Evolutionary conservation across 53 echinoderm and acorn worm species (phyloP).

Genomic region (Echinometra lucunter): DNA sequence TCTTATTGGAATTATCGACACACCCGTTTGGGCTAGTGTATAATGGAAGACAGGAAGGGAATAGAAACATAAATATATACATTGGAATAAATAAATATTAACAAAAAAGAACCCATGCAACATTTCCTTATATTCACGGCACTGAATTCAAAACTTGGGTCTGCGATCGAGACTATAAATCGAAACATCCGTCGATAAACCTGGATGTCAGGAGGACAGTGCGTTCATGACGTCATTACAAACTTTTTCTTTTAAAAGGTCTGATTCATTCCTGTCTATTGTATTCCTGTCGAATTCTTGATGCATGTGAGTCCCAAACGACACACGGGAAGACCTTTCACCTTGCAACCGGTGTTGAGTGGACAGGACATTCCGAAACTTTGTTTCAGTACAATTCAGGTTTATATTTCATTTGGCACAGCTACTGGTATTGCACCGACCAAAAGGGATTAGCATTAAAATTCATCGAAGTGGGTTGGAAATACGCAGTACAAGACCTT

Average conservation of each 20-base stretch:
- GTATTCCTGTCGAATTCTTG: background rate
- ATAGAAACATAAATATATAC: too few species aligned
- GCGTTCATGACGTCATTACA: background rate
- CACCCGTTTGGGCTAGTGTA: too few species aligned
- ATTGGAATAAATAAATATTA: too few species aligned
- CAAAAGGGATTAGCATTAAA: background rate
- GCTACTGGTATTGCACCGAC: background rate
- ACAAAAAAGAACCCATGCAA: too few species aligned
- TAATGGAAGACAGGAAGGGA: too few species aligned
- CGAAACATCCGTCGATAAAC: constrained; percentile 16
- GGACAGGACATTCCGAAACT: background rate
- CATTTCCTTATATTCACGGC: too few species aligned
- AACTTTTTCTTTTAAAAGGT: constrained; percentile 7
- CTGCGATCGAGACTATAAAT: background rate
- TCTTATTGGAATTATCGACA: too few species aligned
- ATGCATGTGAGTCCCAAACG: background rate
- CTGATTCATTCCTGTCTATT: constrained; percentile 5
- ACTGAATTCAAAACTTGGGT: background rate
- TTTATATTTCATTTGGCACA: background rate
- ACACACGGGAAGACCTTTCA: background rate
- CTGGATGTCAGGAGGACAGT: background rate
- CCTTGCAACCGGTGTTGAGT: background rate
- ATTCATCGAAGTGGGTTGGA: too few species aligned
- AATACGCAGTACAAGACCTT: too few species aligned
- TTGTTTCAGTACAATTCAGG: background rate